These are phyloP conservation scores for Ormyrus nitidulus DNA, from an alignment of 2,888 invertebrate species.

Conservation along the genomic window DNA sequence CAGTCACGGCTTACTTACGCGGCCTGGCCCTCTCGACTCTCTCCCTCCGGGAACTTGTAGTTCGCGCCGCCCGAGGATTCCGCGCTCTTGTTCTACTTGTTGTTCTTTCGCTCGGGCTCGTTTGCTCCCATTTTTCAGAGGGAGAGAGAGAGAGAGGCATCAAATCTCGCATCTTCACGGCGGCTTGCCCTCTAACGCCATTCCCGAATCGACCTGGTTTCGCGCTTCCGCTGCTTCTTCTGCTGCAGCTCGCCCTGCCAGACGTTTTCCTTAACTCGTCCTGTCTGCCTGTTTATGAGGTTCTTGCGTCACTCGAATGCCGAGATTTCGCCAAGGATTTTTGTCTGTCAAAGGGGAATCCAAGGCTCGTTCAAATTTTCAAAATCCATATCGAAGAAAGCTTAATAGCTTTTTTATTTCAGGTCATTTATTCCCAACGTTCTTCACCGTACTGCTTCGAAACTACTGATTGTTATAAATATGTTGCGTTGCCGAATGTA, in stretches of 20 bases:
- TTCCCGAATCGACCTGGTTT: constrained; percentile 18
- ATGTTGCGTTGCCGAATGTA: too few relatives aligned
- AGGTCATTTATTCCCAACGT: too few relatives aligned
- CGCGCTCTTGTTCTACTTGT: neutral
- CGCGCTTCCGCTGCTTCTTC: neutral
- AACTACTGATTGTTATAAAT: too few relatives aligned
- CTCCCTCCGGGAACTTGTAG: neutral
- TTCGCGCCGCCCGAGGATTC: neutral
- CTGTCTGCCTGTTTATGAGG: constrained; percentile 35
- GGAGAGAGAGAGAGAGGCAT: constrained; percentile 4
- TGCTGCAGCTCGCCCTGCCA: constrained; percentile 2
- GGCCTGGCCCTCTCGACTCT: neutral
- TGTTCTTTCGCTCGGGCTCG: constrained; percentile 4
- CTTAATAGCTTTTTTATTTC: too few relatives aligned
- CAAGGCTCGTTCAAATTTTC: too few relatives aligned
- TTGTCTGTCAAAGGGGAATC: too few relatives aligned
- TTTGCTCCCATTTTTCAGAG: neutral
- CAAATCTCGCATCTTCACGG: constrained; percentile 22
- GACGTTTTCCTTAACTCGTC: constrained; percentile 38
- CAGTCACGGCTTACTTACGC: constrained; percentile 65
- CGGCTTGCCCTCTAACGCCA: neutral
- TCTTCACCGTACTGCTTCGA: too few relatives aligned
- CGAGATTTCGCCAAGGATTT: too few relatives aligned
- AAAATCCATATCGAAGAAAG: too few relatives aligned
- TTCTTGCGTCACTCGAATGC: constrained; percentile 11